A percentile compares a stretch with the other conserved stretches of the same genome.
These are phyloP conservation scores for Diachasmimorpha longicaudata DNA, from an alignment of 1,140 invertebrate species.

Conservation along the genomic window DNA sequence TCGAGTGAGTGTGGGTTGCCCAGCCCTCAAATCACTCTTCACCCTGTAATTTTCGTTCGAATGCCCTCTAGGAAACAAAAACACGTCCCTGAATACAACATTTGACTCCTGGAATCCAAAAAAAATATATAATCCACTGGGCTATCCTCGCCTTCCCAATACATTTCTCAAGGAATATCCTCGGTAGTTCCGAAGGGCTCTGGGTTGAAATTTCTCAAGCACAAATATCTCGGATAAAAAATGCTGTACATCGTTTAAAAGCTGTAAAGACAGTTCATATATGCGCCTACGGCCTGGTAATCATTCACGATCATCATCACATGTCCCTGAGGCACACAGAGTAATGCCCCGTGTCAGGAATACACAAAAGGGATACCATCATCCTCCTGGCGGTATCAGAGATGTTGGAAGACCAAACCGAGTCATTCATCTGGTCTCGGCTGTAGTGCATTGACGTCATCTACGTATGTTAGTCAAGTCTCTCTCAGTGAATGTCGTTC, in stretches of 20 bases:
- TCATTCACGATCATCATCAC: slow-evolving; percentile 19
- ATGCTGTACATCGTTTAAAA: too few species aligned
- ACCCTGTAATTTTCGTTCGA: slow-evolving; percentile 21
- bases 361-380: slow-evolving; percentile 10
- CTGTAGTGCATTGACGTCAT: neutral
- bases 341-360: slow-evolving; percentile 17
- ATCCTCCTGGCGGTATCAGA: neutral
- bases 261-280: neutral
- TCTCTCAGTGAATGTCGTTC: neutral
- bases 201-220: too few species aligned
- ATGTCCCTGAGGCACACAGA: slow-evolving; percentile 24
- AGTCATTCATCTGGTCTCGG: slow-evolving; percentile 9
- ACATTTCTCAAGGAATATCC: slow-evolving; percentile 3
- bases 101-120: neutral
- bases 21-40: slow-evolving; percentile 29
- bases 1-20: neutral
- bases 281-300: neutral
- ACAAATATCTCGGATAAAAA: too few species aligned
- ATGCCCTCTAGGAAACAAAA: slow-evolving; percentile 3
- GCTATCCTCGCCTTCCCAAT: neutral
- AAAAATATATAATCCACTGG: neutral
- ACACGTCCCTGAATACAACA: neutral
- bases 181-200: too few species aligned
- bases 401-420: neutral
- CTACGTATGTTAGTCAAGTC: neutral